Evolutionary conservation across 1,140 invertebrate species (phyloP), one percentile per base, ranked within the genome.

Genomic region (Sarcophaga peregrina): DNA sequence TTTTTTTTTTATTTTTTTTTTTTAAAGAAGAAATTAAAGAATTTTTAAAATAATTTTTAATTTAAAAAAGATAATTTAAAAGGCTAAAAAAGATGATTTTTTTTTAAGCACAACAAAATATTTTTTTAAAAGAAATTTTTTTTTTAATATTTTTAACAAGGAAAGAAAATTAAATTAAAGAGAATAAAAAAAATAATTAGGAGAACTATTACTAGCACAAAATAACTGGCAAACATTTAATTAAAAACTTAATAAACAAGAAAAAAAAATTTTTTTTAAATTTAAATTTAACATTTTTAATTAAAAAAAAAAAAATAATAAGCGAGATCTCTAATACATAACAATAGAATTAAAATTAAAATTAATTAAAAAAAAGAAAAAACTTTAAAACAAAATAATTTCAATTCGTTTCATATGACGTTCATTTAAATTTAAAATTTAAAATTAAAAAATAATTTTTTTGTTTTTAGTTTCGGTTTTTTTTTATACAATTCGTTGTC

Each of bases 171-270:
- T n/a, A 78, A 78, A 48, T 50, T 9, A 37, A 50, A 0, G 50
- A 10, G n/a, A 37, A 37, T 37, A 37, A 37, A 37, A 37, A 2
- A 37, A 37, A 37, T 2, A 2, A 37, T 2, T 37, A 37, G 25
- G 25, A 25, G 17, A 76, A 17, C 11, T 78, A 52, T 78, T 78
- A 20, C 20, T 17, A 52, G 20, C 10, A 47, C 6, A 20, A 76
- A 76, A 20, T 50, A 78, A 52, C 50, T 78, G 47, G 75, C 75
- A 78, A 78, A 78, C 75, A 78, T 78, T 37, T 78, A 74, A 37
- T 46, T 45, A 74, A 46, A 74, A 25, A 73, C 25, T 25, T 15
- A 74, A 78, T 78, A 50, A 78, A 50, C 47, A 78, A 20, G 20
- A 50, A 50, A 78, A 10, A 6, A 48, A 48, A 47, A 76, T 78